Evolutionary conservation across 2,113 vertebrate genomes (phyloP), one percentile per base, ranked within the genome.

Genomic region (Tychaedon coryphoeus): DNA sequence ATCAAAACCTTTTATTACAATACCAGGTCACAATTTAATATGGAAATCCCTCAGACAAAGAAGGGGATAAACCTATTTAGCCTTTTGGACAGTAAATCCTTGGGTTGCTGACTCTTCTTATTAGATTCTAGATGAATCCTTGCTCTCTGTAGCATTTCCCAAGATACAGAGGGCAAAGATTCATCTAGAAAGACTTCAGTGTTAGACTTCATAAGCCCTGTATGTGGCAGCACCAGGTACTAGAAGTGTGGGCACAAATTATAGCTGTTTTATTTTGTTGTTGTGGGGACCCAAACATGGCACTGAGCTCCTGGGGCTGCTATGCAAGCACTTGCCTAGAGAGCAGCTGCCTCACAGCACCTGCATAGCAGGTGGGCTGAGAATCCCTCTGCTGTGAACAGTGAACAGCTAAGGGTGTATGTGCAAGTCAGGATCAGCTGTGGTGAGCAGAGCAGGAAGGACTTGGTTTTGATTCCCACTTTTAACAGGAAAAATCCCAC

Each of bases 271-370:
- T 48, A 26, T 29, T 45, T 77, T 54, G 23, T 33, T 81, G 28
- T 77, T 42, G 19, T 14, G 31, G 47, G 28, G 34, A n/a, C 25
- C 62, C 20, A 45, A 45, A 42, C 29, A 5, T 2, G 23, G 8
- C 45, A 13, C 25, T 19, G 62, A 31, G 17, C 31, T 92, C 56
- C 34, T 22, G 81, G 34, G 70, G 14, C 47, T 48, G 19, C 31
- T 29, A 0, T 22, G 12, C 0, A 4, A 70, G 34, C 22, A 4
- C 18, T 45, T 42, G 17, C 56, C 36, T 40, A 3, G 25, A 62
- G 19, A 72, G 48, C 48, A 69, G 40, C 51, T 75, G 40, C 2
- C 1, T 5, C 0, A 0, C 53, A 81, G 40, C 36, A 51, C 28
- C 19, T 40, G n/a, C 36, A 18, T 1, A 23, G 11, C 71, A 69